Conservation (phyloP, 2,113 vertebrate species). For the Nansenia antarctica region DNA sequence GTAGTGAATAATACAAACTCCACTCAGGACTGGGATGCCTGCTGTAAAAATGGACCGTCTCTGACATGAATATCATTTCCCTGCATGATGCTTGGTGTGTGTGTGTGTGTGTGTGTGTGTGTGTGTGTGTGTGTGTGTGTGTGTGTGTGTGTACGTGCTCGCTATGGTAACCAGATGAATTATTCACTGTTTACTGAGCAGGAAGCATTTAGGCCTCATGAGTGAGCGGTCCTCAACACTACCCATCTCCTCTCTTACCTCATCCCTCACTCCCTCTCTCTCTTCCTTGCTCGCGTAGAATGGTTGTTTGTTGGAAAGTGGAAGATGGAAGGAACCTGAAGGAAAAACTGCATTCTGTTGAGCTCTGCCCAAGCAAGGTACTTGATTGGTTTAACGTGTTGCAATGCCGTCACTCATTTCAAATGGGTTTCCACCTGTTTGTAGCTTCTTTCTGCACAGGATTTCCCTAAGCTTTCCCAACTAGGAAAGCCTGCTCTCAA, state of each 20-base stretch:
- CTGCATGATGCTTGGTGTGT: neutral
- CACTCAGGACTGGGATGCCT: slow-evolving; percentile 44
- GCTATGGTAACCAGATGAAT: slow-evolving; percentile 78
- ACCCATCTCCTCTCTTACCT: slow-evolving; percentile 50
- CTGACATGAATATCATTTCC: slow-evolving; percentile 63
- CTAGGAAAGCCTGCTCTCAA: too few relatives aligned
- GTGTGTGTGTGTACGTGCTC: neutral
- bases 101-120: slow-evolving; percentile 41
- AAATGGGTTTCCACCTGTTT: too few relatives aligned
- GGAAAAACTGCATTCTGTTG: too few relatives aligned
- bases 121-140: slow-evolving; percentile 15
- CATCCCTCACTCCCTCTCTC: slow-evolving; percentile 18
- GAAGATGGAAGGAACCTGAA: too few relatives aligned
- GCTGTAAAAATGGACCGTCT: slow-evolving; percentile 54
- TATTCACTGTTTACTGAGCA: slow-evolving; percentile 81
- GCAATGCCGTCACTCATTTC: too few relatives aligned
- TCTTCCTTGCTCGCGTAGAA: slow-evolving; percentile 28
- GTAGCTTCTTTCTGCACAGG: too few relatives aligned
- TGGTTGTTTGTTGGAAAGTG: too few relatives aligned
- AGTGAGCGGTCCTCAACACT: slow-evolving; percentile 71
- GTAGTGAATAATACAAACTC: slow-evolving; percentile 73
- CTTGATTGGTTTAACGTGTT: too few relatives aligned
- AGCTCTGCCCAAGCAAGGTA: too few relatives aligned
- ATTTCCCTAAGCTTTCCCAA: too few relatives aligned
- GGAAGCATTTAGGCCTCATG: slow-evolving; percentile 79